These are phyloP conservation scores for Ispidina picta DNA, from an alignment of 2,797 vertebrate species.

Conservation along the genomic window DNA sequence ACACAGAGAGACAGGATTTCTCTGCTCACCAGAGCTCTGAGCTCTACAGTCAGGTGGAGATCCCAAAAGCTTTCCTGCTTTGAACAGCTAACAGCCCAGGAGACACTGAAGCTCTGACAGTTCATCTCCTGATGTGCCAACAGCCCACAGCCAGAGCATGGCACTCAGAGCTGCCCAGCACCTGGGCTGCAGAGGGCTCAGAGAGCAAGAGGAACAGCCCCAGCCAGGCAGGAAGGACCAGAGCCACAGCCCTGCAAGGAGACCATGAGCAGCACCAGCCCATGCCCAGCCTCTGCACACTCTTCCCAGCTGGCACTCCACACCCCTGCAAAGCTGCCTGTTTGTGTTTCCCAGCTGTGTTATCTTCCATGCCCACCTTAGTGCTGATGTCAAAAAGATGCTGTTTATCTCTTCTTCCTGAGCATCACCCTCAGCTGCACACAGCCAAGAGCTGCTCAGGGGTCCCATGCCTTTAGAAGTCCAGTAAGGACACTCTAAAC, in stretches of 20 bases:
- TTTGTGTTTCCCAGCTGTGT: neutral
- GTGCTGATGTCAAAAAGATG: neutral
- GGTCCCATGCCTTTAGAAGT: neutral
- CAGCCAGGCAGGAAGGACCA: neutral
- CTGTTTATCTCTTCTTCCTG: neutral
- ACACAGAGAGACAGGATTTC: neutral
- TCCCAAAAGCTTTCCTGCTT: neutral
- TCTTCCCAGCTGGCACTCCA: neutral
- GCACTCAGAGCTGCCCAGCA: constrained; percentile 28
- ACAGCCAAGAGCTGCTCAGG: fast-evolving
- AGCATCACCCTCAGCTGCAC: fast-evolving
- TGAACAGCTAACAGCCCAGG: constrained; percentile 4
- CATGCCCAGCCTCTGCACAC: neutral
- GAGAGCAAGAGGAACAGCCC: neutral
- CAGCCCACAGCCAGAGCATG: constrained; percentile 21
- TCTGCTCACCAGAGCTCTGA: neutral
- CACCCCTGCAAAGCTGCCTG: neutral
- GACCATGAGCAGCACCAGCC: neutral
- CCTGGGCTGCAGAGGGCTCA: neutral
- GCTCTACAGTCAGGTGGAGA: neutral
- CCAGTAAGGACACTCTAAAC: neutral
- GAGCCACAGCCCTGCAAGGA: neutral
- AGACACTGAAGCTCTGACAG: neutral
- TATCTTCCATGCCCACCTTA: neutral
- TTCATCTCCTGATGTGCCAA: neutral